Evolutionary conservation across 2,113 vertebrate genomes (phyloP).

Genomic region (Ictalurus furcatus): DNA sequence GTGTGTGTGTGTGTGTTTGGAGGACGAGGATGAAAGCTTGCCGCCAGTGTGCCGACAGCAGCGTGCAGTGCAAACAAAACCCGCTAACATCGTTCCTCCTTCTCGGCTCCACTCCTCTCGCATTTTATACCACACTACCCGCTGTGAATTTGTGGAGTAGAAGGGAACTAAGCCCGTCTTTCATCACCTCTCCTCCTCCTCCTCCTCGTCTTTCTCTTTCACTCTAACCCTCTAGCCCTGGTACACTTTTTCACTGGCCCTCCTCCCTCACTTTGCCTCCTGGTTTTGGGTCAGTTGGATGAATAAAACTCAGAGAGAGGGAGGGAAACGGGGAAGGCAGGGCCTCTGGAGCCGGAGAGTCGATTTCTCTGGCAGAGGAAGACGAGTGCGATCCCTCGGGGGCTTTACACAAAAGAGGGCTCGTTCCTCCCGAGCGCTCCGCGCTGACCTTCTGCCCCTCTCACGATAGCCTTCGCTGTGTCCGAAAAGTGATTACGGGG

Average conservation of each 20-base stretch:
- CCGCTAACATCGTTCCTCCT: conserved; percentile 28
- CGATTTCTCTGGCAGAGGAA: conserved; percentile 76
- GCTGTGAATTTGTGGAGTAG: conserved; percentile 50
- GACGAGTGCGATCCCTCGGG: conserved; percentile 73
- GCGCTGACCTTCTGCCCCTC: conserved; percentile 80
- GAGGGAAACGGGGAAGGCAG: conserved; percentile 60
- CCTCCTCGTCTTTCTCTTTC: neutral
- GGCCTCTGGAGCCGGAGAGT: conserved; percentile 66
- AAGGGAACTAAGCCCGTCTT: conserved; percentile 45
- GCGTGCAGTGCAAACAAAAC: conserved; percentile 43
- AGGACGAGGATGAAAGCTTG: conserved; percentile 29
- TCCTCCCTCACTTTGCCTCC: conserved; percentile 42
- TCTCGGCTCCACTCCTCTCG: conserved; percentile 45
- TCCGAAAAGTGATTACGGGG: conserved; percentile 57
- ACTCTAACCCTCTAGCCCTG: conserved; percentile 46
- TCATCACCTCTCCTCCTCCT: conserved; percentile 2
- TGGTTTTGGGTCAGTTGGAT: conserved; percentile 66
- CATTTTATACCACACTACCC: conserved; percentile 28
- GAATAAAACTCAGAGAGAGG: conserved; percentile 82
- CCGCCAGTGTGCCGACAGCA: conserved; percentile 23
- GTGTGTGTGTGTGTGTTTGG: conserved; percentile 14
- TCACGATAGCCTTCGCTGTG: conserved; percentile 76
- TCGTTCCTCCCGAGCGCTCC: conserved; percentile 75
- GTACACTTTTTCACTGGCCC: conserved; percentile 38
- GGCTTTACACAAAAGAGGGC: conserved; percentile 77